Evolutionary conservation across 2,888 invertebrate genomes (phyloP), one percentile per base, ranked within the genome.

Genomic region (Liopterus haemorrhoidalis): DNA sequence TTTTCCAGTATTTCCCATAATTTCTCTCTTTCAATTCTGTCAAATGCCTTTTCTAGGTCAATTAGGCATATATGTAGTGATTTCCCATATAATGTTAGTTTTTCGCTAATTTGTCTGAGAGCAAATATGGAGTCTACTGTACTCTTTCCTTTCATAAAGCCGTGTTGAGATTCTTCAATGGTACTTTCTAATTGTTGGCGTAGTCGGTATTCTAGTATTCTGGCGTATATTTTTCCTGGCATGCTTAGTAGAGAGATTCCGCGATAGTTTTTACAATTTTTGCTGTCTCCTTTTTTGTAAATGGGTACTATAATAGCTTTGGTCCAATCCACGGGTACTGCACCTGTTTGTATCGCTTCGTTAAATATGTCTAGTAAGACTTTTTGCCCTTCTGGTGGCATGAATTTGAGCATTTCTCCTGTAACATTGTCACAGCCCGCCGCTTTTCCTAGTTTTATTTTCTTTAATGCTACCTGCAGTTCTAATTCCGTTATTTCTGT

Each of bases 321-420:
- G 30, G 43, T 42, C 45, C 49, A 52, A 21, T 49, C 47, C 15
- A 32, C 37, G 9, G 48, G 48, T 3, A 46, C 43, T 31, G 35
- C 28, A 25, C 30, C 19, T 16, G 5, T 19, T 40, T 40, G n/a
- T 18, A 28, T 6, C 20, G 14, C 30, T 19, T 19, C 14, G 21
- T 30, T 40, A 2, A 28, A 14, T 16, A 40, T 9, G 5, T 28
- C 20, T 16, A 40, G 19, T 18, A 40, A n/a, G n/a, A n/a, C n/a
- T n/a, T n/a, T n/a, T n/a, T n/a, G n/a, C n/a, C n/a, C 22, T 33
- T 33, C n/a, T 20, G n/a, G n/a, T n/a, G 4, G 9, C 19, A 16
- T 33, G n/a, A 19, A 33, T 33, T 18, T 16, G 16, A 33, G 16
- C 33, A 16, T 33, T 11, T 14, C 33, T 3, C n/a, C 3, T 25